These are phyloP conservation scores for Alaudala cheleensis DNA, from an alignment of 2,113 vertebrate genomes.

Conservation along the genomic window DNA sequence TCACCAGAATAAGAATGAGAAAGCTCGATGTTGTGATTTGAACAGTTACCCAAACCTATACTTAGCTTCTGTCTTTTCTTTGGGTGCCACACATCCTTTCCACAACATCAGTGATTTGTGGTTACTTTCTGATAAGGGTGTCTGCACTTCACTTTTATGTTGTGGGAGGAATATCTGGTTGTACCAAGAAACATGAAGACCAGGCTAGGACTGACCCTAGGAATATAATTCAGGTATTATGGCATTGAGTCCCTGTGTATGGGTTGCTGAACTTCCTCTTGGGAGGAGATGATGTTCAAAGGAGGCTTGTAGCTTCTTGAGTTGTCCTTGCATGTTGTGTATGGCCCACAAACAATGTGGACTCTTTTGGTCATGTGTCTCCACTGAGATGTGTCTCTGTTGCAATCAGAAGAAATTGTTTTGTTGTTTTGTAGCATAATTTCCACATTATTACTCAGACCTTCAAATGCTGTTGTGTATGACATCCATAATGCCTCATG, in stretches of 20 bases:
- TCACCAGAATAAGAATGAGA: not conserved
- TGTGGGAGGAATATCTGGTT: not conserved
- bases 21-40: not conserved
- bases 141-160: not conserved
- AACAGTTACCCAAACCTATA: not conserved
- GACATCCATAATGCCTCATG: not conserved
- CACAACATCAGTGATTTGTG: not conserved
- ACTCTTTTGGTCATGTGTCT: not conserved
- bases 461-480: not conserved
- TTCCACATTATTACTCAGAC: not conserved
- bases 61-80: not conserved
- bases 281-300: not conserved
- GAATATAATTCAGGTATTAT: not conserved
- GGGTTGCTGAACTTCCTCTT: not conserved
- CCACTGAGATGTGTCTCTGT: not conserved
- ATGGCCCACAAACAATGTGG: not conserved
- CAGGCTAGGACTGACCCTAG: not conserved
- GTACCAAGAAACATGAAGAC: not conserved
- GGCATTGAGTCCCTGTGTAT: rapidly evolving
- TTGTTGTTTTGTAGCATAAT: not conserved
- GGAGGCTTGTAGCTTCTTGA: not conserved
- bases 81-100: not conserved
- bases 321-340: not conserved
- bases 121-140: not conserved
- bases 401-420: not conserved